Percentiles rank a stretch among this genome's conserved stretches.
phyloP scores from a whole-genome alignment of 2,888 invertebrate genomes.

The Galeruca laticollis region DNA sequence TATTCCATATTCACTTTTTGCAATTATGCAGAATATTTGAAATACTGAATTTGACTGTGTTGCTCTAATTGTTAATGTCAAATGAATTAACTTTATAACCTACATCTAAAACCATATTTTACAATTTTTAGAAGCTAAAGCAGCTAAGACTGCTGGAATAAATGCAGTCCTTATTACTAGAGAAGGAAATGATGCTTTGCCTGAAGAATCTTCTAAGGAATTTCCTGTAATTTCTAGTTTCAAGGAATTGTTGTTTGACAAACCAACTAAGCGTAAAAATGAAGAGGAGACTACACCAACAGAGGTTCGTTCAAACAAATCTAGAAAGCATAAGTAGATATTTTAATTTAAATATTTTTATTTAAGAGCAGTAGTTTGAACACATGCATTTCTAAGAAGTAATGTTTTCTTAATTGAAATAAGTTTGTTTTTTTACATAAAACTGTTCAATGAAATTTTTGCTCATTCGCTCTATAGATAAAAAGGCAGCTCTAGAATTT shows the following conservation, averaged over 20 bases:
- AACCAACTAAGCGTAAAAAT: constrained; percentile 61
- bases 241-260: constrained; percentile 68
- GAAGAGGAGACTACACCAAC: constrained; percentile 56
- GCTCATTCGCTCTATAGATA: not conserved
- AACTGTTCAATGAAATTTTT: not conserved
- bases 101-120: not conserved
- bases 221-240: constrained; percentile 75
- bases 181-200: constrained; percentile 82
- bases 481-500: not conserved
- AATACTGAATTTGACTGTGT: too few species aligned
- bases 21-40: too few species aligned
- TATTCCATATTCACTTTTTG: too few species aligned
- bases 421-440: not conserved
- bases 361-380: constrained; percentile 15
- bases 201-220: constrained; percentile 70
- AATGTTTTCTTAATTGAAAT: not conserved
- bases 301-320: constrained; percentile 60
- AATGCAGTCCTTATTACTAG: constrained; percentile 78
- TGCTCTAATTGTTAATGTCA: too few species aligned
- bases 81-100: not conserved
- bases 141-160: constrained; percentile 82
- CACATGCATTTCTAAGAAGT: not conserved
- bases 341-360: constrained; percentile 14
- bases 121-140: constrained; percentile 79
- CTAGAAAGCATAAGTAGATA: constrained; percentile 47